Evolutionary conservation across 2,888 invertebrate species (phyloP), one percentile per base, ranked within the genome.

Genomic region (Cyclophora albipunctata): DNA sequence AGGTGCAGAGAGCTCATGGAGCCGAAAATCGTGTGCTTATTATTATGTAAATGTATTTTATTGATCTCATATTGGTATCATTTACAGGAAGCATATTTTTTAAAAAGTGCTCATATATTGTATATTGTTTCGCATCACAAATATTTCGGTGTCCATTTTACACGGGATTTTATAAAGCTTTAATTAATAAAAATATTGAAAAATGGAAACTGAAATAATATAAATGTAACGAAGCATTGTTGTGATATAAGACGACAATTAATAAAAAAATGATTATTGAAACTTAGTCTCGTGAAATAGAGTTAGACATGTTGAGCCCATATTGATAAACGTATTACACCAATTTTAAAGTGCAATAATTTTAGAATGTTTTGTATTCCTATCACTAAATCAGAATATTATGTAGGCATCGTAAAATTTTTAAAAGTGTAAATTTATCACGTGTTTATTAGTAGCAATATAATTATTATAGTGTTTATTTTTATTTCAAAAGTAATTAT

Each of bases 51-150:
- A 53, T 56, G 51, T 54, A 57, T 53, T 55, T 53, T 69, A 74
- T 75, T 82, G 84, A 84, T 84, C 84, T 84, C 84, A 83, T 75
- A 62, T 63, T 20, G 53, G 45, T 52, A 64, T 62, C 58, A 71
- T 70, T 65, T 60, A 65, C 67, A 58, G 53, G 49, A 58, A 65
- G 64, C 61, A 56, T 59, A 53, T 63, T 62, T 63, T 62, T 53
- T 45, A 50, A 49, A 51, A 55, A 48, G 57, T 51, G 58, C 59
- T 55, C 58, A 60, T 62, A 61, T 20, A 33, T 4, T 33, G 34
- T 5, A 34, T 60, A 53, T 59, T 49, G 53, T 65, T 62, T 63
- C 56, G 52, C 37, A 66, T 66, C 64, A 64, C 59, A 64, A 69
- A 66, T 63, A 62, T 70, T 67, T 66, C 67, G 68, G 67, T 68